A percentile compares a stretch with the other conserved stretches of the same genome.
These are phyloP conservation scores for Corythoichthys haematopterus DNA, from an alignment of 2,113 vertebrate genomes.

Conservation along the genomic window DNA sequence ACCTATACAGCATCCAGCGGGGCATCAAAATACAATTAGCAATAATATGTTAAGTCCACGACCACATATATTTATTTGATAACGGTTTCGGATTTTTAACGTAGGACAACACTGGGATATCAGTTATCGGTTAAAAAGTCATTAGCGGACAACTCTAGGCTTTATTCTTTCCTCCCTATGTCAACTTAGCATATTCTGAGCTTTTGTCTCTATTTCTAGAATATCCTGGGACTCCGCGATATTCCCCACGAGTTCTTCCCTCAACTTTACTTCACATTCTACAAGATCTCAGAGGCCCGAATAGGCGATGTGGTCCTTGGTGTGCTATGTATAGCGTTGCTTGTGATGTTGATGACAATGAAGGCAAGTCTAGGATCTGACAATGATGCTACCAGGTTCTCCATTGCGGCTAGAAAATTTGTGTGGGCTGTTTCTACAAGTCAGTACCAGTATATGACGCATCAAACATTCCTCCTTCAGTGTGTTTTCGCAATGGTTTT, in stretches of 20 bases:
- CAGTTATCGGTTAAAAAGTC: too few species aligned
- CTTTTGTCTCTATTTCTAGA: slow-evolving; percentile 66
- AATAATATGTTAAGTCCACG: too few species aligned
- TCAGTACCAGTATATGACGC: slow-evolving; percentile 47
- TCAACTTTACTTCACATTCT: slow-evolving; percentile 84
- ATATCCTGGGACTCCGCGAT: slow-evolving; percentile 82
- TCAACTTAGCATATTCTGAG: not conserved
- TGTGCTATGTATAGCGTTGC: slow-evolving; percentile 72
- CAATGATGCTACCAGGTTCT: not conserved
- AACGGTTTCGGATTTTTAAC: too few species aligned
- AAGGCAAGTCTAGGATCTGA: slow-evolving; percentile 59
- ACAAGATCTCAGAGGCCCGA: slow-evolving; percentile 77
- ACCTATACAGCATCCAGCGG: too few species aligned
- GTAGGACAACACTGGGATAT: too few species aligned
- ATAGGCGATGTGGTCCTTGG: slow-evolving; percentile 80
- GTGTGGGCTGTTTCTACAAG: slow-evolving; percentile 81
- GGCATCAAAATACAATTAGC: too few species aligned
- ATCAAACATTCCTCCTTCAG: not conserved
- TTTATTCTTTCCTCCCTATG: too few species aligned
- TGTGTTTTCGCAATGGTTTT: not conserved
- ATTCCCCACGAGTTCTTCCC: slow-evolving; percentile 84
- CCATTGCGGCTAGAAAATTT: slow-evolving; percentile 65
- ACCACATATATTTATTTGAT: too few species aligned
- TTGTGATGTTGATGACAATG: slow-evolving; percentile 76
- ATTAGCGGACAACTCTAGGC: too few species aligned